Percentiles rank a stretch among this genome's conserved stretches.
phyloP scores from a whole-genome alignment of 2,888 invertebrate genomes.

The Amblyteles armatorius region DNA sequence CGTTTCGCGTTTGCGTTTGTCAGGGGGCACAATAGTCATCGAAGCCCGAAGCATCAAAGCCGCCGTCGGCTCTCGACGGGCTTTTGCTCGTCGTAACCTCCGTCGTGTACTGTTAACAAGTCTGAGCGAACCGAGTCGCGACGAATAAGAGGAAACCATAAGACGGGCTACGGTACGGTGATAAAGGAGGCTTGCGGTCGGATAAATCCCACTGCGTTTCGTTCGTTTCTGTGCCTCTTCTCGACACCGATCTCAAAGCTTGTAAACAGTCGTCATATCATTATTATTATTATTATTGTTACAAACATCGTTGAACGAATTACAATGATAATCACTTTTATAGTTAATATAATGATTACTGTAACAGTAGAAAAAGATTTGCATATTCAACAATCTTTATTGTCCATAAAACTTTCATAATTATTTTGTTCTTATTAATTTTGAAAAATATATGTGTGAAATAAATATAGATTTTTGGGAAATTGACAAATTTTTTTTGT shows the following conservation, averaged over 20 bases:
- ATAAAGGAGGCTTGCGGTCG: constrained; percentile 40
- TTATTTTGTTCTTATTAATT: no score
- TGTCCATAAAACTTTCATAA: no score
- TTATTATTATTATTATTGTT: background rate
- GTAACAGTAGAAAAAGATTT: no score
- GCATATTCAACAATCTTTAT: no score
- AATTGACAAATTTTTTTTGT: no score
- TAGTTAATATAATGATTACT: no score
- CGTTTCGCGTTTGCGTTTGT: constrained; percentile 19
- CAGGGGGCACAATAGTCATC: constrained; percentile 30
- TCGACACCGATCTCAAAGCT: constrained; percentile 2
- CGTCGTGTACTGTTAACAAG: background rate
- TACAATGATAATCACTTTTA: no score
- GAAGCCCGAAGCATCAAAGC: constrained; percentile 58
- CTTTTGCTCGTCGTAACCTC: constrained; percentile 24
- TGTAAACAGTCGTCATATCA: background rate
- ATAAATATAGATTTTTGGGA: no score
- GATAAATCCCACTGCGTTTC: constrained; percentile 7
- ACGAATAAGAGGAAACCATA: constrained; percentile 50
- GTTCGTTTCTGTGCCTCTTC: background rate
- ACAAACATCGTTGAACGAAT: no score
- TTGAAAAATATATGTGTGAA: no score
- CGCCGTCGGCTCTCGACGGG: background rate
- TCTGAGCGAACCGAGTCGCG: constrained; percentile 7
- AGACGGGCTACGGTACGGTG: constrained; percentile 34